Percentiles rank a stretch among this genome's conserved stretches.
These are phyloP conservation scores for Tetragnatha montana DNA, from an alignment of 2,888 invertebrate species.

Conservation along the genomic window DNA sequence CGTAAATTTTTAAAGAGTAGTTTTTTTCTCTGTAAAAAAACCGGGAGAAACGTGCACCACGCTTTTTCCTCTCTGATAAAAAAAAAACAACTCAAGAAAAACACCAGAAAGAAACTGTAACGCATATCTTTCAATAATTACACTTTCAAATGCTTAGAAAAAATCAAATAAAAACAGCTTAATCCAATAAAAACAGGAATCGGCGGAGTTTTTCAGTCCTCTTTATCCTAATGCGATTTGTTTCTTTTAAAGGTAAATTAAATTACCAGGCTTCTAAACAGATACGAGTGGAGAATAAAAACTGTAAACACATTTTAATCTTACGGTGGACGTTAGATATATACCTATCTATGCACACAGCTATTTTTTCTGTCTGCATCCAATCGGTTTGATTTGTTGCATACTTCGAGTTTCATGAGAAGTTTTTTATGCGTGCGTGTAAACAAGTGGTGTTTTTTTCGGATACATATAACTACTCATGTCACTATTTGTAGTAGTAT, in stretches of 20 bases:
- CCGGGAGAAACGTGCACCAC: background rate
- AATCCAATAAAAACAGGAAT: constrained; percentile 45
- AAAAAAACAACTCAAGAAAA: background rate
- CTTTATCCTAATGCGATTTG: constrained; percentile 66
- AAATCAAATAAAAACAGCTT: constrained; percentile 3
- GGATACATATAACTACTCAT: constrained; percentile 18
- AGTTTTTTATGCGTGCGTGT: constrained; percentile 21
- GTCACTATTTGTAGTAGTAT: constrained; percentile 1
- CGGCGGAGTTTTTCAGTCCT: constrained; percentile 39
- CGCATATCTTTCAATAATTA: constrained; percentile 28
- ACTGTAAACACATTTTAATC: background rate
- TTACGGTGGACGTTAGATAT: constrained; percentile 4
- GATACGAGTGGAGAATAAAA: background rate
- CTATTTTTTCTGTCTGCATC: constrained; percentile 9
- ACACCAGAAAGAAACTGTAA: background rate
- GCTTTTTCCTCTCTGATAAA: background rate
- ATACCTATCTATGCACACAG: background rate
- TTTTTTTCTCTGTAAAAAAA: too few species aligned
- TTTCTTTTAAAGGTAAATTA: constrained; percentile 59
- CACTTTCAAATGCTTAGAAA: constrained; percentile 9
- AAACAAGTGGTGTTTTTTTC: constrained; percentile 26
- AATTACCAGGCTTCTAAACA: constrained; percentile 63
- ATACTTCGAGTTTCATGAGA: background rate
- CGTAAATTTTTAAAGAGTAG: too few species aligned
- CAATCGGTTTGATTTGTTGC: constrained; percentile 64